Base-by-base conservation (phyloP, 2,113 vertebrate species). In the Tupaia chinensis region DNA sequence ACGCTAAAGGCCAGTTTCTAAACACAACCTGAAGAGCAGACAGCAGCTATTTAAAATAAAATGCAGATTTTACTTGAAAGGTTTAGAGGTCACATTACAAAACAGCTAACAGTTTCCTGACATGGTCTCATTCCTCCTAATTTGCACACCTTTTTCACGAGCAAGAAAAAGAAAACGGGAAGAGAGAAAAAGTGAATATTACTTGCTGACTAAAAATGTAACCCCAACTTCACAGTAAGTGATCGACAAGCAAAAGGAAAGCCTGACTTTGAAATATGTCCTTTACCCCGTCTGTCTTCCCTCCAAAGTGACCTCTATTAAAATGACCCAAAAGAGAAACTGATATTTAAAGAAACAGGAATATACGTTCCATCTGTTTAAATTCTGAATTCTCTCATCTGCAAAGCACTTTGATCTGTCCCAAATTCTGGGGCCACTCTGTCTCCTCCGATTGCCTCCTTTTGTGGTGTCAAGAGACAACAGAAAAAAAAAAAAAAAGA, bases 381-480 rank as follows among this genome's bases (percentile, higher is more conserved):
- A 94, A 93, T 72, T 85, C 83, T 69, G 58, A 78, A 72, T 85
- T 87, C 25, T 69, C 66, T 87, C 23, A 15, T 89, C 27, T 56
- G 29, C 61, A 72, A 76, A 97, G 16, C 17, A 63, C 56, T 93
- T 93, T 83, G 86, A 84, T 97, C 85, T 93, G 83, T 66, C 80
- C 23, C 68, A 66, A 83, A 83, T 83, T 89, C 32, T 77, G 69
- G 53, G 84, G 72, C 23, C 27, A 69, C 53, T 34, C 65, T n/a
- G 32, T 16, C 11, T 89, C 74, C 1, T n/a, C 22, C 34, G 89
- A 25, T 81, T 58, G 25, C 56, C 25, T 89, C 19, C 20, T 80
- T 79, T 44, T 44, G 44, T 44, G 44, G 44, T 73, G 22, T 74
- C 94, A 53, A 97, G 65, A 61, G 61, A 93, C 83, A 89, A 20